These are phyloP conservation scores for Solenodon paradoxus DNA, from an alignment of 2,113 vertebrate genomes.

Conservation along the genomic window DNA sequence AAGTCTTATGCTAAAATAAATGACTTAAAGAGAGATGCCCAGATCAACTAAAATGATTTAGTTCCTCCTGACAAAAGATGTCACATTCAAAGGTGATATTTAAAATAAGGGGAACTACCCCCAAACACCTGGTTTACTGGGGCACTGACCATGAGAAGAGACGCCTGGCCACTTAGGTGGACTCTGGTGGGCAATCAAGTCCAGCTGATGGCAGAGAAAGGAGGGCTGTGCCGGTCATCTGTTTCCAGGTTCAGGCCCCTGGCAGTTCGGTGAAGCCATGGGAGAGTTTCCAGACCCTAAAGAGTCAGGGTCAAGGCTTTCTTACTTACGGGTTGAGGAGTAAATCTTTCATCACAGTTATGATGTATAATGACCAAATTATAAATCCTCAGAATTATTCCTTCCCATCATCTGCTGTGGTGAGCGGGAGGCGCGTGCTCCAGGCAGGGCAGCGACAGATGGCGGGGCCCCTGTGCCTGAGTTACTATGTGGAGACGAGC, in stretches of 20 bases:
- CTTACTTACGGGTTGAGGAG: fast-evolving
- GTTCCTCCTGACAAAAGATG: not conserved
- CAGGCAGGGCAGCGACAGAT: fast-evolving
- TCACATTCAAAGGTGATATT: not conserved
- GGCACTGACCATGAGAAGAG: not conserved
- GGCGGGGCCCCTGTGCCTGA: not conserved
- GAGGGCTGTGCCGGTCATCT: no score
- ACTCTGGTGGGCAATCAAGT: fast-evolving
- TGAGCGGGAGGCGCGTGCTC: not conserved
- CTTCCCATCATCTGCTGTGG: no score
- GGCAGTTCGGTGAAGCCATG: fast-evolving
- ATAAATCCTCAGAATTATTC: no score
- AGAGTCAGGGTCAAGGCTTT: no score
- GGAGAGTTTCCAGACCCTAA: fast-evolving
- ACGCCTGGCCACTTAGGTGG: not conserved
- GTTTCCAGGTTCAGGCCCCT: no score
- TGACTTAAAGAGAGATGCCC: not conserved
- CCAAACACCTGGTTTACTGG: fast-evolving
- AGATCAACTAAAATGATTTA: not conserved
- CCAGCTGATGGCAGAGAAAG: not conserved
- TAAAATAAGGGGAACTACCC: not conserved
- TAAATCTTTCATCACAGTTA: fast-evolving
- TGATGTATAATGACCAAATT: no score
- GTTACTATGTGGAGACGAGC: not conserved
- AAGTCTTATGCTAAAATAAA: not conserved